Evolutionary conservation across 2,888 invertebrate species (phyloP), one percentile per base, ranked within the genome.

Genomic region (Ichneumoninae sp.): DNA sequence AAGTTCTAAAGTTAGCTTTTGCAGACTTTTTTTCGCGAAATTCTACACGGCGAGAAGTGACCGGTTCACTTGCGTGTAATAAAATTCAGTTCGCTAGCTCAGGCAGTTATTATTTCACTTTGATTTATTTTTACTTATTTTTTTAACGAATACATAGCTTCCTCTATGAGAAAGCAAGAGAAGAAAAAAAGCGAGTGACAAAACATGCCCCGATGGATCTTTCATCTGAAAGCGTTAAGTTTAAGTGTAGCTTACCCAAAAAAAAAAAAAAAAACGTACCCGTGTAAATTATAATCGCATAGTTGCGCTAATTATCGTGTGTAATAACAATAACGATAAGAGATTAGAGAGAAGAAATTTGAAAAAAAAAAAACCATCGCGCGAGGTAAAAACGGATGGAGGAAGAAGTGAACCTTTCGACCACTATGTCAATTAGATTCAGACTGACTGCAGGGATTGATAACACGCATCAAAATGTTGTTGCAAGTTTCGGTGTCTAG

Each of bases 371-470:
- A 69, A 57, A 75, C 66, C 62, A 74, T 76, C 16, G 65, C 68
- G 78, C n/a, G 81, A 75, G 65, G 80, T 69, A 82, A 83, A 83
- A 86, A 81, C 80, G 80, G 84, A 87, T 87, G 85, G 86, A 62
- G 44, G 40, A 62, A 68, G 75, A 86, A 89, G 86, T 89, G 89
- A 90, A 91, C 89, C 90, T 91, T 91, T 91, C 90, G 91, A 92
- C 91, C 91, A 92, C 93, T 62, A 82, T 93, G 93, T 93, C 93
- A 93, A 93, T 93, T 93, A 93, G 93, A 93, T 93, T 93, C 93
- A 93, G 93, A 93, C 93, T 93, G 93, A 93, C 88, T 90, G 92
- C 92, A 92, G 92, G 92, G 92, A 93, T 93, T 93, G 91, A 92
- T 66, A 72, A 75, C 57, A 82, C 65, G 75, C 57, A 52, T 71